These are phyloP conservation scores for Tiaroga cobitis DNA, from an alignment of 2,797 vertebrate species.

Conservation along the genomic window DNA sequence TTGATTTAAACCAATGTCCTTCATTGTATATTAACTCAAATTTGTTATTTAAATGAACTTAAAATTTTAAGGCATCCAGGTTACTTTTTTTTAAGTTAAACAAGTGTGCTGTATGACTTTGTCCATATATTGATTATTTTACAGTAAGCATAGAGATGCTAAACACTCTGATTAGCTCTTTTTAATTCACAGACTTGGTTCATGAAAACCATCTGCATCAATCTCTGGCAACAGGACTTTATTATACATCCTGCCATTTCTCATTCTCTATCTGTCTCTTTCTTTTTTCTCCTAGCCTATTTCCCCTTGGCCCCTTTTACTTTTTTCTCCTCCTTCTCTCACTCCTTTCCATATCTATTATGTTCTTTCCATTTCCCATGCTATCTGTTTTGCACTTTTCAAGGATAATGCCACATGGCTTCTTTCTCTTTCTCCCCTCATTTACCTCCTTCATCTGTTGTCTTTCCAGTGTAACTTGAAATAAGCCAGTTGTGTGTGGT, in stretches of 20 bases:
- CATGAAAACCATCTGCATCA: constrained; percentile 4
- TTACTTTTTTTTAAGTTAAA: no score
- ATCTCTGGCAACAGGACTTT: constrained; percentile 54
- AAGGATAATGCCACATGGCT: not conserved
- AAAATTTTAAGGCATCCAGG: no score
- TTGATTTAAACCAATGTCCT: no score
- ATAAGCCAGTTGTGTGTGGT: constrained; percentile 10
- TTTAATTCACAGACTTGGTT: not conserved
- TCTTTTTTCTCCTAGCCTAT: constrained; percentile 1
- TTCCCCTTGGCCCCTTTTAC: constrained; percentile 54
- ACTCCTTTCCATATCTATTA: constrained; percentile 3
- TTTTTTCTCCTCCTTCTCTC: constrained; percentile 54
- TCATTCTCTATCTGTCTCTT: constrained; percentile 27
- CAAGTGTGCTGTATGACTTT: not conserved
- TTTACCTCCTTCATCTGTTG: not conserved
- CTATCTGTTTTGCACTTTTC: not conserved
- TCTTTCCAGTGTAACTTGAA: constrained; percentile 11
- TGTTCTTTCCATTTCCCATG: not conserved
- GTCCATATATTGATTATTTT: constrained; percentile 5
- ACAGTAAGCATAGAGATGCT: not conserved
- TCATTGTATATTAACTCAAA: no score
- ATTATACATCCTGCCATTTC: constrained; percentile 12
- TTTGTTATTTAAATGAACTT: no score
- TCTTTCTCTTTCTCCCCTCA: constrained; percentile 47
- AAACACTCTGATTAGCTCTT: not conserved